Conservation (phyloP, 2,113 vertebrate species). For the Origma solitaria region DNA sequence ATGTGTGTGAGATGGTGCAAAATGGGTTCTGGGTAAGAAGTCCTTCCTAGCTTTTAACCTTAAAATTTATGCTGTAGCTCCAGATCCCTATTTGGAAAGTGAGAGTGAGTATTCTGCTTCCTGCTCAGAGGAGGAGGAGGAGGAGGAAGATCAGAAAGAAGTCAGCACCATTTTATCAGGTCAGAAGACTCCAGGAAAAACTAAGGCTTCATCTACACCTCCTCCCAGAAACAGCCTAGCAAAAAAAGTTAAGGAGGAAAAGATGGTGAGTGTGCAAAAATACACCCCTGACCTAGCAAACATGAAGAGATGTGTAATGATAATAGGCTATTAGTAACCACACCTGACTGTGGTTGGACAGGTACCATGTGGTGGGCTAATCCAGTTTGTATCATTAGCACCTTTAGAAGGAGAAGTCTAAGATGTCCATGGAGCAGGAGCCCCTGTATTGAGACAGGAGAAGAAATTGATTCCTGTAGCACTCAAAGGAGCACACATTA, state of each 20-base stretch:
- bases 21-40: background rate
- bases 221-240: constrained; percentile 71
- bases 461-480: background rate
- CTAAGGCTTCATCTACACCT: constrained; percentile 14
- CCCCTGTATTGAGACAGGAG: background rate
- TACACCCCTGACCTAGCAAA: background rate
- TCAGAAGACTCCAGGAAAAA: constrained; percentile 65
- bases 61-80: constrained; percentile 57
- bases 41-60: background rate
- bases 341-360: background rate
- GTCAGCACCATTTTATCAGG: background rate
- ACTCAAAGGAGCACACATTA: background rate
- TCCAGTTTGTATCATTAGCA: background rate
- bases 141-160: constrained; percentile 51
- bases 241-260: constrained; percentile 72
- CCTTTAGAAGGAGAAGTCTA: background rate
- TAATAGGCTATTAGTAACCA: background rate
- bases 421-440: background rate
- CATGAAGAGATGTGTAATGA: background rate
- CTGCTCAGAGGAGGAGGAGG: constrained; percentile 78
- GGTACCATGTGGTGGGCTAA: background rate
- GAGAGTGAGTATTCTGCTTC: constrained; percentile 88
- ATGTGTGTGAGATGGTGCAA: background rate
- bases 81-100: constrained; percentile 79
- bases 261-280: constrained; percentile 63